Evolutionary conservation across 2,113 vertebrate species (phyloP).

Genomic region (Erpornis zantholeuca): DNA sequence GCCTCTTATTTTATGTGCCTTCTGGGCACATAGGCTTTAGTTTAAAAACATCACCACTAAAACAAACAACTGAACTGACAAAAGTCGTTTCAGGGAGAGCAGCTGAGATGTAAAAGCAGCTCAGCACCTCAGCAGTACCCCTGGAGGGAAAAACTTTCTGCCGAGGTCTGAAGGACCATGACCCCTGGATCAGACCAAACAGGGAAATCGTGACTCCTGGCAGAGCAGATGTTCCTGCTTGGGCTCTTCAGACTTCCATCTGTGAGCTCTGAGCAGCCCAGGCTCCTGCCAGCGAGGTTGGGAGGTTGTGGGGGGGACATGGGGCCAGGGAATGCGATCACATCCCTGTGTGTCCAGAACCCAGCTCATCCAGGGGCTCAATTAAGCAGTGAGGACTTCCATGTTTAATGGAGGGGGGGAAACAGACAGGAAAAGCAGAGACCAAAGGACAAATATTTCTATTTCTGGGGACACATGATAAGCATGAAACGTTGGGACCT

Average conservation of each 20-base stretch:
- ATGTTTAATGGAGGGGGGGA: background rate
- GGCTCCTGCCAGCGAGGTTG: background rate
- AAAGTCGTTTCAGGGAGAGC: slow-evolving; percentile 1
- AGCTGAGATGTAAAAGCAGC: slow-evolving; percentile 37
- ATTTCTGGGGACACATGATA: slow-evolving; percentile 18
- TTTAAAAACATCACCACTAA: slow-evolving; percentile 50
- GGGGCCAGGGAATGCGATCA: background rate
- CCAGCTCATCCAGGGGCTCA: background rate
- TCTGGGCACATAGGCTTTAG: slow-evolving; percentile 26
- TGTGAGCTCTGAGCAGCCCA: background rate
- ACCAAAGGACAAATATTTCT: slow-evolving; percentile 13
- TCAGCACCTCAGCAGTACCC: background rate
- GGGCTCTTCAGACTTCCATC: background rate
- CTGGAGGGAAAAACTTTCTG: background rate
- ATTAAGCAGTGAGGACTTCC: background rate
- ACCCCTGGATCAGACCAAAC: background rate
- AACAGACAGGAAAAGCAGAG: background rate
- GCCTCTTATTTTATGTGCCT: slow-evolving; percentile 45
- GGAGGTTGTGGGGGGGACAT: background rate
- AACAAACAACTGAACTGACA: slow-evolving; percentile 53
- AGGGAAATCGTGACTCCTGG: background rate
- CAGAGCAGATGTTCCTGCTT: background rate
- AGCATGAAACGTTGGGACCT: background rate
- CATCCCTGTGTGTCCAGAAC: background rate
- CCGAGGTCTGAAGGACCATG: background rate